Percentiles rank a stretch among this genome's conserved stretches.
Conservation (phyloP, 2,888 invertebrate species). For the Trachelus iudaicus region DNA sequence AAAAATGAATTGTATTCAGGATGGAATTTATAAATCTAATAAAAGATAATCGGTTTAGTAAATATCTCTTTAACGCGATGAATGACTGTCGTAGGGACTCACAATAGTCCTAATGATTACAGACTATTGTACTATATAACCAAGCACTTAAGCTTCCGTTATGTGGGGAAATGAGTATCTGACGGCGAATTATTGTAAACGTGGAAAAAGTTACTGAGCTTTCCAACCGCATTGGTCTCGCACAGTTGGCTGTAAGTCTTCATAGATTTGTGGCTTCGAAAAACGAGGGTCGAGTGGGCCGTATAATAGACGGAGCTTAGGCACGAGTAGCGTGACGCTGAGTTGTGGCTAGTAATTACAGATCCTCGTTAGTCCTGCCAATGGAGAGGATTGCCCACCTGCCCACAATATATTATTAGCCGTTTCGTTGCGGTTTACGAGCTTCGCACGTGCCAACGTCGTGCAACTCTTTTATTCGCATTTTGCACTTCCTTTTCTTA, state of each 20-base stretch:
- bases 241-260: not conserved
- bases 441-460: conserved; percentile 17
- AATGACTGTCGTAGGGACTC: not conserved
- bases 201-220: not conserved
- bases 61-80: not conserved
- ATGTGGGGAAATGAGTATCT: not conserved
- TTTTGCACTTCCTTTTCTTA: conserved; percentile 33
- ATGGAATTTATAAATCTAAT: not conserved
- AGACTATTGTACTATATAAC: not conserved
- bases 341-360: conserved; percentile 59
- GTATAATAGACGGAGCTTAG: conserved; percentile 34
- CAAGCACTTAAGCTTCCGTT: not conserved
- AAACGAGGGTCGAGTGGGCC: not conserved
- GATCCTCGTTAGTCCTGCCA: conserved; percentile 52
- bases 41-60: not conserved
- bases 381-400: conserved; percentile 51
- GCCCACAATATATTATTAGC: conserved; percentile 53
- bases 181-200: not conserved
- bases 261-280: not conserved
- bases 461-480: conserved; percentile 36
- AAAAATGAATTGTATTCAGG: not conserved
- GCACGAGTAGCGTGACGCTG: conserved; percentile 46
- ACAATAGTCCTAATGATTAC: not conserved
- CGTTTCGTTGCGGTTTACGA: conserved; percentile 27
- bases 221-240: not conserved